Percentiles rank a stretch among this genome's conserved stretches.
These are phyloP conservation scores for Neodiprion lecontei DNA, from an alignment of 1,140 invertebrate species.

Conservation along the genomic window DNA sequence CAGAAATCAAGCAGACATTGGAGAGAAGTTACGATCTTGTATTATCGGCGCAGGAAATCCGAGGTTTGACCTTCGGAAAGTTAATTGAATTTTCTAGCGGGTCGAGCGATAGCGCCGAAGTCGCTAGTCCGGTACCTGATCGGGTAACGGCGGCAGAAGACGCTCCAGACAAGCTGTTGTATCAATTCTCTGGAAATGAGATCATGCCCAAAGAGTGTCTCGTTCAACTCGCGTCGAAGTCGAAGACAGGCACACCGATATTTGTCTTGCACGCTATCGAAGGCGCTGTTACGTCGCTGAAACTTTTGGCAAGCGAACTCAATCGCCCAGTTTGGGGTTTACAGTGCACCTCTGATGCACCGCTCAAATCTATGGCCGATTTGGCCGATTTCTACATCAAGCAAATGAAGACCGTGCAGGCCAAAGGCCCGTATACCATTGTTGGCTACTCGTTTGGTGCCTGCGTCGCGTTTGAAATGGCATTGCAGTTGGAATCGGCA, in stretches of 20 bases:
- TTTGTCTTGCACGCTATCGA: constrained; percentile 93
- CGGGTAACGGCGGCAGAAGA: constrained; percentile 17
- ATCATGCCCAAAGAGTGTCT: constrained; percentile 73
- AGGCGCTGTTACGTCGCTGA: constrained; percentile 78
- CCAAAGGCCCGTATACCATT: constrained; percentile 83
- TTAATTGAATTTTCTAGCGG: constrained; percentile 71
- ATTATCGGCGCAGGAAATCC: constrained; percentile 89
- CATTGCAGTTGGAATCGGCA: constrained; percentile 76
- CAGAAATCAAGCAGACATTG: constrained; percentile 96
- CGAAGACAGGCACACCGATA: constrained; percentile 60
- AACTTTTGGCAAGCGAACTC: constrained; percentile 73
- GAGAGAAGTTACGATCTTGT: constrained; percentile 91
- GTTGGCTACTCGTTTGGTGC: constrained; percentile 95
- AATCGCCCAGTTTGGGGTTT: constrained; percentile 85
- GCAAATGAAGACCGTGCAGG: constrained; percentile 79
- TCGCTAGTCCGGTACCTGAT: background rate
- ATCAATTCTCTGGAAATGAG: constrained; percentile 44
- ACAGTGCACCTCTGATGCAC: constrained; percentile 82
- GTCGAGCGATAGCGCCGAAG: constrained; percentile 43
- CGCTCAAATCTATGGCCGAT: constrained; percentile 73
- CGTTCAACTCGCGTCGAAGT: constrained; percentile 67
- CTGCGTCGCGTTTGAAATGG: constrained; percentile 93
- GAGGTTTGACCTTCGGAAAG: constrained; percentile 77
- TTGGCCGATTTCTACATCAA: constrained; percentile 84
- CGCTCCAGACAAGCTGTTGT: constrained; percentile 35